These are phyloP conservation scores for Lycaon pictus DNA, from an alignment of 2,113 vertebrate genomes.

Conservation along the genomic window DNA sequence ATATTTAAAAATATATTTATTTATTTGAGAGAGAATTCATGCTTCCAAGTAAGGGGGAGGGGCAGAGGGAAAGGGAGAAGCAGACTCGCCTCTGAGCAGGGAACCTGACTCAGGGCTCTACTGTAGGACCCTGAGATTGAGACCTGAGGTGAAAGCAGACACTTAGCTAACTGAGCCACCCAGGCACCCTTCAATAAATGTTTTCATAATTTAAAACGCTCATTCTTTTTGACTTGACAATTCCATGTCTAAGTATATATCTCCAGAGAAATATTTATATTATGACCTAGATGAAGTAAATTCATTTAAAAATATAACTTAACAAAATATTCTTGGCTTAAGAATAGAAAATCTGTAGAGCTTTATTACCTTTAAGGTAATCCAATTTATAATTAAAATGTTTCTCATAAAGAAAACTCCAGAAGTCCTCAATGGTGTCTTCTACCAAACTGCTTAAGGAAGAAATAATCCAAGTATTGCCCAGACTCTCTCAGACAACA, in stretches of 20 bases:
- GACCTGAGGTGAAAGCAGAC: no score
- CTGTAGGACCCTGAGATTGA: no score
- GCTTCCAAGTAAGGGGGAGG: not conserved
- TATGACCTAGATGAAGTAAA: not conserved
- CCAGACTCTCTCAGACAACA: not conserved
- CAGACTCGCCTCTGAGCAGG: not conserved
- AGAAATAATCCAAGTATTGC: not conserved
- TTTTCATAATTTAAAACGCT: not conserved
- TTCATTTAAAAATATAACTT: not conserved
- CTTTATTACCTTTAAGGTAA: not conserved
- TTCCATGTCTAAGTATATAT: not conserved
- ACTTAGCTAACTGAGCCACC: no score
- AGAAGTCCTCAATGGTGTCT: not conserved
- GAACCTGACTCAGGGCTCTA: no score
- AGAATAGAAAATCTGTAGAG: not conserved
- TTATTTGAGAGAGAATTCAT: not conserved
- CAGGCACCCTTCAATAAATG: not conserved
- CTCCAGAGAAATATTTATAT: not conserved
- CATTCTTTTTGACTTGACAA: not conserved
- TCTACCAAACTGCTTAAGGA: not conserved
- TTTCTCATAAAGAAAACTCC: not conserved
- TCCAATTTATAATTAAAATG: not conserved
- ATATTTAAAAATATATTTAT: not conserved
- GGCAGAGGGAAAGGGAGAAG: not conserved
- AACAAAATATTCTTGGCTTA: not conserved